Base-by-base conservation (phyloP, 2,113 vertebrate genomes). In the Anas platyrhynchos region DNA sequence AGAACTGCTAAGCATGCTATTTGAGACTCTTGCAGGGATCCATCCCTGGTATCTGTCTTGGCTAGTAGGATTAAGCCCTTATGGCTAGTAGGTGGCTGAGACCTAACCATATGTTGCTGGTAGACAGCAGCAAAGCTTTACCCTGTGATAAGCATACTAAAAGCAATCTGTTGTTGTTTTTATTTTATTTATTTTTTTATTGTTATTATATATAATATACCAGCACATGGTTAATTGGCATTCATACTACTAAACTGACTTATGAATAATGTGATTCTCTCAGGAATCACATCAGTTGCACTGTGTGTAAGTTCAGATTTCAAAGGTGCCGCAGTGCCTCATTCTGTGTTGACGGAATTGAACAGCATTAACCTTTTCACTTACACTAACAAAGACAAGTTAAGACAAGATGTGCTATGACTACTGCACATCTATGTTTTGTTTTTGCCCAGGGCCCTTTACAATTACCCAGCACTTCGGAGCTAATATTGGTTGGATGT, bases 331-430 rank as follows among this genome's bases (percentile, higher is more conserved):
- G 92, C 86, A 55, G 89, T 96, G 94, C 93, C 89, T 97, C 86
- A 75, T 88, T 97, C 94, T 97, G 89, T 92, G 93, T 95, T 97
- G 97, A 98, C 52, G 8, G 96, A 97, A 96, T 94, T 95, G 97
- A 97, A 94, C 95, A 88, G 92, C 97, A 97, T 98, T 98, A 98
- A 98, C 98, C 98, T 98, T 98, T 98, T 98, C 98, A 98, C 97
- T 97, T 93, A 95, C 95, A 83, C 97, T 98, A 98, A 98, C 97
- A 97, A 97, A 98, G 97, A 98, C 98, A 98, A 98, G 98, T 98
- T 96, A 97, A 98, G 97, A 98, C 97, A 98, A 97, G 97, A 97
- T 95, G 94, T 87, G 93, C 96, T 96, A 91, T 94, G 94, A 98
- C 93, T 97, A 94, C 92, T 94, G 93, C 95, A 97, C 93, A 71